phyloP scores from a whole-genome alignment of 2,113 vertebrate genomes.

The Megalops atlanticus region DNA sequence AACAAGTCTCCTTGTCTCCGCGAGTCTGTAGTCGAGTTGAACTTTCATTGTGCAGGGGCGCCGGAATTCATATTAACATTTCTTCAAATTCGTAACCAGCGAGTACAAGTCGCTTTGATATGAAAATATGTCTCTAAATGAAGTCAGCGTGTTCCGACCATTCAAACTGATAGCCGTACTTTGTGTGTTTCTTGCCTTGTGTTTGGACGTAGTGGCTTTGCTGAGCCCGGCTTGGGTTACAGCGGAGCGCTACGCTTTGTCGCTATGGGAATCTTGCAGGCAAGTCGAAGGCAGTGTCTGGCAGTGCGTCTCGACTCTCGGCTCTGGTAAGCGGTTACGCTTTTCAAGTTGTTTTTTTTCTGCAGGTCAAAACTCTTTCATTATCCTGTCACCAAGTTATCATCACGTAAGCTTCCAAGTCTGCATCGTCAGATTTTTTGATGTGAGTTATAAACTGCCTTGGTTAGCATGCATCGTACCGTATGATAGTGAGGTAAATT shows the following conservation, averaged over 20 bases:
- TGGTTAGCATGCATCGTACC: not conserved
- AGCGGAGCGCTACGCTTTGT: slow-evolving; percentile 74
- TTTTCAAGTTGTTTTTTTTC: not conserved
- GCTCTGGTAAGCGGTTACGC: slow-evolving; percentile 65
- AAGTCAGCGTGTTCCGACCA: slow-evolving; percentile 68
- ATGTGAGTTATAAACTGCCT: not conserved
- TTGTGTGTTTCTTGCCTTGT: slow-evolving; percentile 74
- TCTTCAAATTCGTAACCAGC: not conserved
- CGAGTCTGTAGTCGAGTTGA: not conserved
- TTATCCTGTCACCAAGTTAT: not conserved
- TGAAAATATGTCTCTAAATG: slow-evolving; percentile 69
- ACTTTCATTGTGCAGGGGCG: slow-evolving; percentile 10
- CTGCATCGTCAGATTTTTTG: not conserved
- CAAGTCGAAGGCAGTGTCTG: slow-evolving; percentile 54
- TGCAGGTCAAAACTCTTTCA: not conserved
- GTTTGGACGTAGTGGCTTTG: slow-evolving; percentile 73
- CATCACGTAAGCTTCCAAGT: not conserved
- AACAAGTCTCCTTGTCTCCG: not conserved
- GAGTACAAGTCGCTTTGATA: not conserved
- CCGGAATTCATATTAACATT: not conserved
- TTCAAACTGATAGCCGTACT: slow-evolving; percentile 76
- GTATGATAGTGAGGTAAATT: not conserved
- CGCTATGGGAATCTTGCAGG: slow-evolving; percentile 76
- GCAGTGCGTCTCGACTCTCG: slow-evolving; percentile 73
- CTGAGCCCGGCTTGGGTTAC: slow-evolving; percentile 80